Evolutionary conservation across 1,140 invertebrate species (phyloP).

Genomic region (Euura saliciscinereae): DNA sequence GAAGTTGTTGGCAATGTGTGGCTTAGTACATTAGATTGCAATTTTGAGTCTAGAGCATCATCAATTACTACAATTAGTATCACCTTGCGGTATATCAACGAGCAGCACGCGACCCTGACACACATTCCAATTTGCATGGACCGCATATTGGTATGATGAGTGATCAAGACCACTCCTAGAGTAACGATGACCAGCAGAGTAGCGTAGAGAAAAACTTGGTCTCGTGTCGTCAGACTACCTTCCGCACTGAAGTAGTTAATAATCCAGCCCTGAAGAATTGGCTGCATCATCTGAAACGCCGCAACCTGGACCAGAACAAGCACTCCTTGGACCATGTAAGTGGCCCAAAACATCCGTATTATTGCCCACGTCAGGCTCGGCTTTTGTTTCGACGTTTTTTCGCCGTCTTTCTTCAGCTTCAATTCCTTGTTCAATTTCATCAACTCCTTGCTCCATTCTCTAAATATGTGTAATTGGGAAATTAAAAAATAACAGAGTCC

Average conservation of each 20-base stretch:
- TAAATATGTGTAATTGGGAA: conserved; percentile 27
- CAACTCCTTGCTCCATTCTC: conserved; percentile 60
- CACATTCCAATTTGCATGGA: conserved; percentile 65
- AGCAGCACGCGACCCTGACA: conserved; percentile 64
- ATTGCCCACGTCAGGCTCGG: conserved; percentile 57
- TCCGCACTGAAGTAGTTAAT: conserved; percentile 60
- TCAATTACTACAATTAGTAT: background rate
- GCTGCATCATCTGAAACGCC: conserved; percentile 49
- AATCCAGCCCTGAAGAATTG: conserved; percentile 61
- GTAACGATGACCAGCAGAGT: conserved; percentile 45
- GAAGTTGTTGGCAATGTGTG: conserved; percentile 14
- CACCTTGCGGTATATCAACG: conserved; percentile 70
- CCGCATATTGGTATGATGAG: conserved; percentile 57
- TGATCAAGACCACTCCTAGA: conserved; percentile 40
- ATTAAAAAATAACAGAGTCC: no score
- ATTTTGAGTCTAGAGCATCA: no score
- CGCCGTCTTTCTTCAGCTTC: conserved; percentile 53
- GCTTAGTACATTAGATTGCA: no score
- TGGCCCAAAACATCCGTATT: conserved; percentile 53
- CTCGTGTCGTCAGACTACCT: no score
- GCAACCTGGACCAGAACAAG: conserved; percentile 47
- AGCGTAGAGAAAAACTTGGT: conserved; percentile 48
- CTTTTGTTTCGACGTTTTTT: conserved; percentile 41
- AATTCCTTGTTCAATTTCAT: conserved; percentile 44
- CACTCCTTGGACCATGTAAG: conserved; percentile 51